Percentiles rank a stretch among this genome's conserved stretches.
Conservation (phyloP, 1,140 invertebrate genomes). For the Thaumatotibia leucotreta region DNA sequence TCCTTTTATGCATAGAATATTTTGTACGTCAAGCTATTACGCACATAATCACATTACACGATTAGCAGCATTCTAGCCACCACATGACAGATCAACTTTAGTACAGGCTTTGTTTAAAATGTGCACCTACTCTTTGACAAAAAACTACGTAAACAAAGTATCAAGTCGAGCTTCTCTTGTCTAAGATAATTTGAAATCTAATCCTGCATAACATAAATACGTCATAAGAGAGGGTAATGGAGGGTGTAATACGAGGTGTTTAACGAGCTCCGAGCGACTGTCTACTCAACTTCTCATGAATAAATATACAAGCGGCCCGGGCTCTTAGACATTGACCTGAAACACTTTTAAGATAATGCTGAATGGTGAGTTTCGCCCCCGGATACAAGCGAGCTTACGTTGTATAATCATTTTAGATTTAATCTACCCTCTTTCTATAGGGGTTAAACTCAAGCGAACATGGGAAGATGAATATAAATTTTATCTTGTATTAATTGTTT, state of each 20-base stretch:
- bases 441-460: neutral
- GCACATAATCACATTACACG: no score
- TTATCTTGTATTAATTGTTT: no score
- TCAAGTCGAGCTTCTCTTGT: conserved; percentile 5
- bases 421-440: neutral
- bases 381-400: neutral
- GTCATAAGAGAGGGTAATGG: conserved; percentile 19
- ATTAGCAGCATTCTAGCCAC: no score
- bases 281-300: conserved; percentile 12
- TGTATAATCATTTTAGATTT: neutral
- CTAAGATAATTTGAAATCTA: conserved; percentile 27
- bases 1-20: no score
- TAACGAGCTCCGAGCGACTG: conserved; percentile 8
- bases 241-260: conserved; percentile 15
- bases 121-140: neutral
- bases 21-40: no score
- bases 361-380: neutral
- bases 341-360: conserved; percentile 13
- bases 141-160: neutral
- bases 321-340: conserved; percentile 10
- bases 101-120: neutral
- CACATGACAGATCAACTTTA: neutral
- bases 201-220: conserved; percentile 28
- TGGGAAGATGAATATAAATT: no score
- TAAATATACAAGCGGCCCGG: conserved; percentile 5